Base-by-base conservation (phyloP, 2,113 vertebrate species). In the Cepphus grylle region DNA sequence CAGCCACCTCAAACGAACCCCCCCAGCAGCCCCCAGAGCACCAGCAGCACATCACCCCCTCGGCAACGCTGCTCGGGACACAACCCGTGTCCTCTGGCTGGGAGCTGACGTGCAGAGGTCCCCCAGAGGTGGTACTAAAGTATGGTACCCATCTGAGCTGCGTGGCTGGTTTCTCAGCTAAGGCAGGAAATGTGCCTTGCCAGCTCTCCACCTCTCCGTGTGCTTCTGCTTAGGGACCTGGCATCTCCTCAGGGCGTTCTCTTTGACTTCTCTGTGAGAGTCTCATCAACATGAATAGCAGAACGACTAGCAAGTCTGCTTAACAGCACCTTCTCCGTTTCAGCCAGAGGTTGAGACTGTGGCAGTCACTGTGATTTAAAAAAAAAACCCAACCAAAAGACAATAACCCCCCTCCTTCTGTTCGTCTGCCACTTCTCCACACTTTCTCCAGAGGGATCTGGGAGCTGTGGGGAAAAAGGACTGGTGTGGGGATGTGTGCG, bases 41-140 rank as follows among this genome's bases (percentile, higher is more conserved):
- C 5, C 3, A 3, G 53, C 43, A 85, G 69, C 3, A 1, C 27
- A 2, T n/a, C 0, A 0, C 14, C 58, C 1, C 0, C 21, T 34
- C 8, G 38, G 56, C 67, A 52, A 52, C 4, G 0, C 65, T 42
- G 47, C 65, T 72, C 5, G 2, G 50, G 66, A 45, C 38, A 5
- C 69, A 49, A 0, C 59, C 58, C 5, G 0, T 1, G 0, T 30
- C n/a, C 36, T 50, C 36, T 58, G 42, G 9, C 43, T 42, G 49
- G 52, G 34, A 21, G 50, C 50, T 56, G 67, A n/a, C 1, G 1
- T 8, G 18, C 63, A 38, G 49, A 12, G 34, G 13, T 61, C 43
- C 26, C 34, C 10, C 11, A 4, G 34, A 59, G 38, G 8, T 82
- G 1, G 8, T 72, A 15, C 58, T 62, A 0, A 22, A 32, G 34